phyloP scores from a whole-genome alignment of 1,140 invertebrate species.

The Drosophila busckii region DNA sequence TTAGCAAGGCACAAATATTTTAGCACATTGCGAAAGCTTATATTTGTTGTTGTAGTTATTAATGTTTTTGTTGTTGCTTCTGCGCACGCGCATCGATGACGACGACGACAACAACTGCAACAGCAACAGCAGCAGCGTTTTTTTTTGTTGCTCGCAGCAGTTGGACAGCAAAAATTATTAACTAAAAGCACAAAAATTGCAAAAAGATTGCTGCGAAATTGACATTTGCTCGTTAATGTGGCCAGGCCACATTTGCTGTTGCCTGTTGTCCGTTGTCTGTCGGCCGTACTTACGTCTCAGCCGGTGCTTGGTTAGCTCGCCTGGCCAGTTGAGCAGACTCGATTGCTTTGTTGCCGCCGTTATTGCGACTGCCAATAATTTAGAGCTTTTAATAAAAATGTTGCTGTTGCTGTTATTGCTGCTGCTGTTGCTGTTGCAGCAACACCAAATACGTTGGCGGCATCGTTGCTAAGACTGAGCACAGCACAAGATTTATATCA shows the following conservation, averaged over 20 bases:
- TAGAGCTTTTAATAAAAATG: constrained; percentile 76
- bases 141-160: constrained; percentile 26
- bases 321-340: constrained; percentile 41
- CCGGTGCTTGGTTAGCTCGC: constrained; percentile 10
- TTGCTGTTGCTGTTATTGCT: constrained; percentile 35
- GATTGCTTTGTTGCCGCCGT: constrained; percentile 57
- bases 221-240: constrained; percentile 72
- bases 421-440: constrained; percentile 8
- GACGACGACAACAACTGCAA: constrained; percentile 9
- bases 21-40: constrained; percentile 54
- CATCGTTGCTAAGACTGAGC: constrained; percentile 23
- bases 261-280: constrained; percentile 4
- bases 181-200: constrained; percentile 61
- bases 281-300: too few relatives aligned
- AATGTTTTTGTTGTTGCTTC: constrained; percentile 24
- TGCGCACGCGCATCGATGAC: constrained; percentile 39
- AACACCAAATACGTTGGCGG: constrained; percentile 29
- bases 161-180: constrained; percentile 66
- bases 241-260: constrained; percentile 27
- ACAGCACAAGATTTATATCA: constrained; percentile 70
- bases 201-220: constrained; percentile 72
- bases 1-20: constrained; percentile 49
- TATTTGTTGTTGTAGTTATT: constrained; percentile 23
- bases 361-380: constrained; percentile 70
- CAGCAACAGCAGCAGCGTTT: constrained; percentile 1